Percentiles rank a stretch among this genome's conserved stretches.
Evolutionary conservation across 2,888 invertebrate genomes (phyloP).

Genomic region (Meganola albula): DNA sequence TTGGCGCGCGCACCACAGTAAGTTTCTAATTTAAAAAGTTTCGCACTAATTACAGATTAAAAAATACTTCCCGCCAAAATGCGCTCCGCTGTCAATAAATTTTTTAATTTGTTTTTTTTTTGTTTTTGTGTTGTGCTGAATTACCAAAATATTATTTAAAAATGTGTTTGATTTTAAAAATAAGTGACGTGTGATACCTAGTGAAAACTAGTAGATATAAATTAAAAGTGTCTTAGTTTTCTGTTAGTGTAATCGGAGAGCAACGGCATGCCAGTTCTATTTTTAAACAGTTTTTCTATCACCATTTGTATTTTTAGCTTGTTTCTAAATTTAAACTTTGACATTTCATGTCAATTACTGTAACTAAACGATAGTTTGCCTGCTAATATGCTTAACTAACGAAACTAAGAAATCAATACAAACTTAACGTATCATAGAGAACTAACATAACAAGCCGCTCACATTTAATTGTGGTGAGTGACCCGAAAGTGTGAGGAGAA

Average conservation of each 20-base stretch:
- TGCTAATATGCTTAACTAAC: too few species aligned
- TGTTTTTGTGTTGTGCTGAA: constrained; percentile 1
- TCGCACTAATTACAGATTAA: constrained; percentile 22
- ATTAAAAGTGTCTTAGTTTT: constrained; percentile 25
- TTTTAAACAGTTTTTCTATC: constrained; percentile 33
- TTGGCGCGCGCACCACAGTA: constrained; percentile 71
- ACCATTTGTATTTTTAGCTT: too few species aligned
- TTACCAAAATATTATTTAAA: constrained; percentile 3
- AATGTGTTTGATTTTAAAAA: constrained; percentile 17
- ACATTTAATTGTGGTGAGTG: too few species aligned
- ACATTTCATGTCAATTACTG: too few species aligned
- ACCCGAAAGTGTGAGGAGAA: too few species aligned
- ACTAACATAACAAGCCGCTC: too few species aligned
- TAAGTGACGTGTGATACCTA: constrained; percentile 26
- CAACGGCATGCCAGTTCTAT: constrained; percentile 33
- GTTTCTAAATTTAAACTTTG: too few species aligned
- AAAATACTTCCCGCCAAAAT: constrained; percentile 19
- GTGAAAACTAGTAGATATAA: too few species aligned
- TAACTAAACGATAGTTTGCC: too few species aligned
- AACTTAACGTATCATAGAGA: too few species aligned
- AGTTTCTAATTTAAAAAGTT: constrained; percentile 44
- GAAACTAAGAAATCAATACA: too few species aligned
- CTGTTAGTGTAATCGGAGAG: constrained; percentile 36
- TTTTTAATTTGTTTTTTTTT: constrained; percentile 3
- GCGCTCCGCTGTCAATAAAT: constrained; percentile 15